Evolutionary conservation across 1,140 invertebrate genomes (phyloP).

Genomic region (Macrocentrus cingulum): DNA sequence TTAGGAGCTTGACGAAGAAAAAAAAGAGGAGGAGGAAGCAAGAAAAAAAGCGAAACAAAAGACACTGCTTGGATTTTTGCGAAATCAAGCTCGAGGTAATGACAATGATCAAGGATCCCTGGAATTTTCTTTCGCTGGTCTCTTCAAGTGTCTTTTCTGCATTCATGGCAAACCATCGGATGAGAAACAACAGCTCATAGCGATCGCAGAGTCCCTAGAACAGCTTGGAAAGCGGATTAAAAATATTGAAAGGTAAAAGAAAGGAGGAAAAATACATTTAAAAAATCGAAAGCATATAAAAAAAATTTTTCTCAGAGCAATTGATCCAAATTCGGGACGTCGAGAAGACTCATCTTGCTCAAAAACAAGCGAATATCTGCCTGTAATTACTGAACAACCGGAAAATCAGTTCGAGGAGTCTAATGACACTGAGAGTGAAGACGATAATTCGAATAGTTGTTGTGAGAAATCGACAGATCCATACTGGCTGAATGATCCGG

Average conservation of each 20-base stretch:
- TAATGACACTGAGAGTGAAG: slow-evolving; percentile 8
- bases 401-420: slow-evolving; percentile 31
- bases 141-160: slow-evolving; percentile 68
- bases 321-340: too few relatives aligned
- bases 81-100: too few relatives aligned
- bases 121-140: slow-evolving; percentile 63
- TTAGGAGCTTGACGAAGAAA: too few relatives aligned
- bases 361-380: too few relatives aligned
- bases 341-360: too few relatives aligned
- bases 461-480: slow-evolving; percentile 65
- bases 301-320: too few relatives aligned
- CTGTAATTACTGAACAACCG: too few relatives aligned
- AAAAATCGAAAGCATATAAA: neutral
- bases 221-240: slow-evolving; percentile 58
- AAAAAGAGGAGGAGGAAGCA: too few relatives aligned
- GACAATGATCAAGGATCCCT: slow-evolving; percentile 62
- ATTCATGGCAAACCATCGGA: slow-evolving; percentile 60
- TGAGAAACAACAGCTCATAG: slow-evolving; percentile 60
- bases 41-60: slow-evolving; percentile 8
- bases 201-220: slow-evolving; percentile 61
- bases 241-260: slow-evolving; percentile 53
- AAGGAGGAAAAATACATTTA: neutral
- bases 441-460: slow-evolving; percentile 45
- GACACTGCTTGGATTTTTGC: too few relatives aligned
- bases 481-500: slow-evolving; percentile 72